Conservation (phyloP, 2,113 vertebrate genomes). For the Cyanoliseus patagonus region DNA sequence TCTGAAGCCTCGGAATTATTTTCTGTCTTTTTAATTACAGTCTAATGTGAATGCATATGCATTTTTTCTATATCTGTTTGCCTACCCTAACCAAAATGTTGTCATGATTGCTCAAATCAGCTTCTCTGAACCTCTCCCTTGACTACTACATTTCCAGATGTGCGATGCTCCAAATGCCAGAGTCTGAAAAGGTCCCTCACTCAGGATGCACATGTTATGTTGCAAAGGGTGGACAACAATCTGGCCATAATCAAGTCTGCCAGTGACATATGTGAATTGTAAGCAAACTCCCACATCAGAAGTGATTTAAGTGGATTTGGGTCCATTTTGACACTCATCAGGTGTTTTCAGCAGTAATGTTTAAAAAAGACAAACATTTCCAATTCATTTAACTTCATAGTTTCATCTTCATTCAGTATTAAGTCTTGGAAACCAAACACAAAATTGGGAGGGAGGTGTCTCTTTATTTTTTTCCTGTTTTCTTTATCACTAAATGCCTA, state of each 20-base stretch:
- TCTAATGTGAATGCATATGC: not conserved
- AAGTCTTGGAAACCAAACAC: not conserved
- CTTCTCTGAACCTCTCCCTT: not conserved
- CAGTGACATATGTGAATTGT: not conserved
- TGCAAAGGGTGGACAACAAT: not conserved
- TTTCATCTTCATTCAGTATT: not conserved
- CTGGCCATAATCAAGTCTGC: not conserved
- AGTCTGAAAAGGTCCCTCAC: not conserved
- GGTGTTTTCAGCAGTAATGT: not conserved
- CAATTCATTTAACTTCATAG: not conserved
- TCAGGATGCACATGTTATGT: not conserved
- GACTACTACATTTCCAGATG: not conserved
- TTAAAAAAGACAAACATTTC: not conserved
- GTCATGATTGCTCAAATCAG: not conserved
- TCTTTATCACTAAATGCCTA: not conserved
- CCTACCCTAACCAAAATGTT: not conserved
- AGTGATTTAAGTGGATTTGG: not conserved
- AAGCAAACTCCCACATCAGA: not conserved
- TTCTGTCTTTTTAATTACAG: not conserved
- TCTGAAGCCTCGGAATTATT: not conserved
- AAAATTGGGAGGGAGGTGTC: not conserved
- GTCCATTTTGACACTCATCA: not conserved
- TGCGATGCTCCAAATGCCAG: not conserved
- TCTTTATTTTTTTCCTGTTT: not conserved
- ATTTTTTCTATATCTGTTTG: not conserved